phyloP scores from a whole-genome alignment of 2,888 invertebrate species.

The Metopia argyrocephala region DNA sequence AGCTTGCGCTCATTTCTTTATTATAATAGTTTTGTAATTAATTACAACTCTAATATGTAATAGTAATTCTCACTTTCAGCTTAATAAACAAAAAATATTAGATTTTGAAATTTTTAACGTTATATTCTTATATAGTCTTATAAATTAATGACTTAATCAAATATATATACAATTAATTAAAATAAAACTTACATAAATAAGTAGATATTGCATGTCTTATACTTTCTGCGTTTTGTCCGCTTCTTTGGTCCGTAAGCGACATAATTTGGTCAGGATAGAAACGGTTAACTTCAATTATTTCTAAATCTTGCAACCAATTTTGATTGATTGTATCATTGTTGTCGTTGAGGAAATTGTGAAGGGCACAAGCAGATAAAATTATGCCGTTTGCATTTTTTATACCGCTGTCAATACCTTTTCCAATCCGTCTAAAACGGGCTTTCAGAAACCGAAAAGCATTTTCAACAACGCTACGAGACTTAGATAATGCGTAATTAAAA shows the following conservation, averaged over 20 bases:
- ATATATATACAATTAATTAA: no score
- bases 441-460: conserved; percentile 18
- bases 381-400: not conserved
- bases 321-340: conserved; percentile 3
- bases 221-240: not conserved
- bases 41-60: no score
- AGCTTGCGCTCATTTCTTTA: no score
- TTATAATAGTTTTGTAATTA: no score
- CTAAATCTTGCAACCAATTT: not conserved
- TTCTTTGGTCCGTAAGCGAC: not conserved
- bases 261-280: not conserved
- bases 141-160: no score
- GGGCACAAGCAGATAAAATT: conserved; percentile 18
- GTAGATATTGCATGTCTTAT: conserved; percentile 28
- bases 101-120: no score
- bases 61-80: no score
- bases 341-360: conserved; percentile 17
- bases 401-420: conserved; percentile 5
- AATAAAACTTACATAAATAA: conserved; percentile 25
- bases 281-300: not conserved
- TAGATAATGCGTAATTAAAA: conserved; percentile 15
- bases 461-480: conserved; percentile 1
- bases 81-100: not conserved
- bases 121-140: no score
- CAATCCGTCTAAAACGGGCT: conserved; percentile 5